Base-by-base conservation (phyloP, 2,888 invertebrate species). In the Dicyrtomina minuta region DNA sequence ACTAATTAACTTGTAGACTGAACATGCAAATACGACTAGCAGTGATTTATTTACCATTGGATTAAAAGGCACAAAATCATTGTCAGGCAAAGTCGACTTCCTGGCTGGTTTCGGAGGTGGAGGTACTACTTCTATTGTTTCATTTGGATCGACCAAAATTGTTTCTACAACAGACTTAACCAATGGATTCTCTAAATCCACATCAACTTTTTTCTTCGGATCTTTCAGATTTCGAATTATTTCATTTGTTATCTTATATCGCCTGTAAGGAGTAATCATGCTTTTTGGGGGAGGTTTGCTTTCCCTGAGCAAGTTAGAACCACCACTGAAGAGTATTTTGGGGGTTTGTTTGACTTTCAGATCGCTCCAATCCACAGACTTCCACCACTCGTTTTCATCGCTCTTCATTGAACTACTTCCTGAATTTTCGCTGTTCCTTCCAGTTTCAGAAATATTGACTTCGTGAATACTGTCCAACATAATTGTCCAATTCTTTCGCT, bases 51-150 rank as follows among this genome's bases (percentile, higher is more conserved):
- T 72, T 70, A 75, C 77, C 72, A 76, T 65, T 20, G 77, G 75
- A 72, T 77, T 77, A 39, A 77, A 76, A 1, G 77, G 75, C 13
- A 77, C 73, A 44, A 76, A 77, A 12, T 77, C 75, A 17, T 41
- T 13, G 13, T 69, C 51, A 10, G 62, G 51, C 12, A 66, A n/a
- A n/a, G 53, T 43, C 26, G 27, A 33, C 5, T 55, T 61, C n/a
- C n/a, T n/a, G n/a, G n/a, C n/a, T n/a, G n/a, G n/a, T n/a, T n/a
- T n/a, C 20, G 61, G 12, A 12, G 68, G 64, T 17, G 51, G 27
- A 4, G 43, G 27, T 10, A 51, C 60, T 17, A 17, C 24, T 26
- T 69, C 68, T 13, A 71, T 69, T 17, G 20, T 39, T 17, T 66
- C 65, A 0, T 33, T 22, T 12, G 70, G 69, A 39, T 74, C 75